Evolutionary conservation across 2,113 vertebrate genomes (phyloP).

Genomic region (Oncorhynchus kisutch): DNA sequence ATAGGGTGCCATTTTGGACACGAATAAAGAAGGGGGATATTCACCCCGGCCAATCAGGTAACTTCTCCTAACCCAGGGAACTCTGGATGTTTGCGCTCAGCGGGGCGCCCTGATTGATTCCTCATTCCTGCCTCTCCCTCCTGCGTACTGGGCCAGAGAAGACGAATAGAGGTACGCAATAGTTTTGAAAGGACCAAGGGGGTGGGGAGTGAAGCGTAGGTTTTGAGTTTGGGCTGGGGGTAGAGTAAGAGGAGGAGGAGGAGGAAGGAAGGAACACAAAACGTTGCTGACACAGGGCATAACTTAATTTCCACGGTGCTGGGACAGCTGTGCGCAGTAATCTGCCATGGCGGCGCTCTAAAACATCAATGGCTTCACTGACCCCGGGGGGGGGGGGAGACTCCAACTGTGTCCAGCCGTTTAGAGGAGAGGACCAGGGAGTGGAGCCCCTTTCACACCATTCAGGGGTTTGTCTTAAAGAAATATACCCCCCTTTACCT

Average conservation of each 20-base stretch:
- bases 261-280: conserved; percentile 35
- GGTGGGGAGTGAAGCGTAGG: not conserved
- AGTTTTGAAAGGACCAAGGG: conserved; percentile 25
- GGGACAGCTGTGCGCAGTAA: conserved; percentile 97
- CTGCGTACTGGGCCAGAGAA: conserved; percentile 1
- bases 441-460: conserved; percentile 46
- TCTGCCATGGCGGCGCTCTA: conserved; percentile 89
- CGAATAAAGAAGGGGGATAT: conserved; percentile 4
- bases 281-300: conserved; percentile 78
- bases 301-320: conserved; percentile 98
- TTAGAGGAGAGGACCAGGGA: conserved; percentile 26
- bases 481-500: conserved; percentile 43
- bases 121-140: conserved; percentile 9
- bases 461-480: conserved; percentile 42
- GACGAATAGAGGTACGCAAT: conserved; percentile 8
- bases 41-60: conserved; percentile 39
- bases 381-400: conserved; percentile 45
- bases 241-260: not conserved
- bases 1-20: too few species aligned
- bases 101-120: not conserved
- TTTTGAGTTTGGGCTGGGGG: not conserved
- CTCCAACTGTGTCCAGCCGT: conserved; percentile 57
- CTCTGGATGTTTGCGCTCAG: not conserved
- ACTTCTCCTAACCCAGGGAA: not conserved
- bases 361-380: conserved; percentile 88